Conservation (phyloP, 1,140 invertebrate species). For the Antheraea mylitta region DNA sequence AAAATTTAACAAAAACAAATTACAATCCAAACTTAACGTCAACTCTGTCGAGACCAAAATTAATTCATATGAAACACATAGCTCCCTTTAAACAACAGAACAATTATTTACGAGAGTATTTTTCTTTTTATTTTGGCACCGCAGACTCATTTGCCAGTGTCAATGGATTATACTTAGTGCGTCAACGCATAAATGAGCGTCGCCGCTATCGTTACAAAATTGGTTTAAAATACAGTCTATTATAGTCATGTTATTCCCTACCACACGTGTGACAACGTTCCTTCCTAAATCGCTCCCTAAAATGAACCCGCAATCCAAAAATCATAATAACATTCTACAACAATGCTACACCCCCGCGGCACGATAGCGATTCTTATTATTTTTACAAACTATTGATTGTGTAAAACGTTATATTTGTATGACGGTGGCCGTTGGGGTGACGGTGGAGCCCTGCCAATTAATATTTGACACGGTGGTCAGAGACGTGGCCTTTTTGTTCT, state of each 20-base stretch:
- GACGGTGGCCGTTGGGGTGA: conserved; percentile 41
- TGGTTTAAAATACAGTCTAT: no score
- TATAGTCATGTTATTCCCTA: neutral
- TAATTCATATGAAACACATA: no score
- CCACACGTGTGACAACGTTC: neutral
- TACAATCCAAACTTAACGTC: no score
- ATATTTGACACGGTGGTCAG: conserved; percentile 67
- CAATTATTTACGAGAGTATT: no score
- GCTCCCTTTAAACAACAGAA: no score
- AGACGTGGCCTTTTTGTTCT: conserved; percentile 36
- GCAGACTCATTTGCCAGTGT: no score
- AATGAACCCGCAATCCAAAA: conserved; percentile 14
- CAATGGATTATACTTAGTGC: no score
- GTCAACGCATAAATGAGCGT: no score
- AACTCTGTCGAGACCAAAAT: no score
- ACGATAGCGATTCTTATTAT: conserved; percentile 51
- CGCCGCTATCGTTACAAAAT: no score
- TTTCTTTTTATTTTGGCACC: no score
- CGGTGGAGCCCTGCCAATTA: conserved; percentile 69
- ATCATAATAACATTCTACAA: conserved; percentile 34
- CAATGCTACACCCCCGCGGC: conserved; percentile 56
- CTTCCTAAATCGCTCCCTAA: neutral
- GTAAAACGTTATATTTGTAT: conserved; percentile 55
- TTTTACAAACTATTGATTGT: conserved; percentile 59
- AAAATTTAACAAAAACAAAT: no score